Evolutionary conservation across 1,140 invertebrate species (phyloP), one percentile per base, ranked within the genome.

Genomic region (Drepana arcuata): DNA sequence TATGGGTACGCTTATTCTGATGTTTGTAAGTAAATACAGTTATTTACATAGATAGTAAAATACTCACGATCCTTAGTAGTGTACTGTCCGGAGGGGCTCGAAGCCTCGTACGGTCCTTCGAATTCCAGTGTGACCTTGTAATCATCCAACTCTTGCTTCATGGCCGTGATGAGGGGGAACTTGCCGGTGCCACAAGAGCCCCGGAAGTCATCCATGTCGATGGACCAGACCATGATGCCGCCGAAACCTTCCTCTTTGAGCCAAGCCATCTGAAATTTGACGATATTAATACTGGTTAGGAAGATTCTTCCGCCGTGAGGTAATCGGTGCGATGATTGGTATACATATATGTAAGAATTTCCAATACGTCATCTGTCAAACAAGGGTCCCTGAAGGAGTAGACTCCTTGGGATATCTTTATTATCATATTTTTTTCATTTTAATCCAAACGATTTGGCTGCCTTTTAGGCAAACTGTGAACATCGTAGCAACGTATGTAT

Each of bases 211-310:
- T 99, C 95, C 93, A 97, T 95, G 63, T 97, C 95, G 7, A 96
- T 87, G 1, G 95, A 96, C 96, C 96, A 99, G 7, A 99, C 92
- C 95, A 99, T 98, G 9, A 97, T 94, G 14, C 97, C 97, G 29
- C 95, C 95, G 54, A 97, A 95, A 7, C 93, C 93, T 86, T 95
- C 91, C 62, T 96, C 92, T 66, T 95, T 96, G 25, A 98, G 84
- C 95, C 95, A 99, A 29, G 91, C 89, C 87, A 95, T 94, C 95
- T 98, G 54, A 15, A 75, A n/a, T n/a, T n/a, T n/a, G n/a, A n/a
- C n/a, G n/a, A n/a, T n/a, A n/a, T n/a, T n/a, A n/a, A n/a, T n/a
- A n/a, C n/a, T n/a, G n/a, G n/a, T n/a, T n/a, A n/a, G n/a, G n/a
- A n/a, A n/a, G n/a, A n/a, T n/a, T n/a, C n/a, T n/a, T n/a, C n/a